These are phyloP conservation scores for Dolichopus griseipennis DNA, from an alignment of 2,888 invertebrate species.

Conservation along the genomic window DNA sequence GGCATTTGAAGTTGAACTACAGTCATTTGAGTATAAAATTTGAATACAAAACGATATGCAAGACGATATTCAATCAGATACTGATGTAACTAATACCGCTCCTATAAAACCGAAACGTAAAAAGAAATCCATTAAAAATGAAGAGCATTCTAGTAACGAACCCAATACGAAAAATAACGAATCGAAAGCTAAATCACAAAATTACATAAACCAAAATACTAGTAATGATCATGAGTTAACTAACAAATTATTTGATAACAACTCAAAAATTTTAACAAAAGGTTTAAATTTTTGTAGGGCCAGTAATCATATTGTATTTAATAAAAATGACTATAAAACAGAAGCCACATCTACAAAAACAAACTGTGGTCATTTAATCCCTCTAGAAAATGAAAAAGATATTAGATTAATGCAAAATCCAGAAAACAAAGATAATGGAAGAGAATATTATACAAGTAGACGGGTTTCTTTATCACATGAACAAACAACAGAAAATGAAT, in stretches of 20 bases:
- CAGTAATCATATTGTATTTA: neutral
- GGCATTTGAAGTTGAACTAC: neutral
- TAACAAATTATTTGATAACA: neutral
- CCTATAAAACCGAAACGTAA: neutral
- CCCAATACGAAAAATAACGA: neutral
- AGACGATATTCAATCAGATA: neutral
- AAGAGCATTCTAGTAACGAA: neutral
- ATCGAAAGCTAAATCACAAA: neutral
- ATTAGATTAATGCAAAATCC: neutral
- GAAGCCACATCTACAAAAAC: neutral
- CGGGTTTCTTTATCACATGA: no score
- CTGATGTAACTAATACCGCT: neutral
- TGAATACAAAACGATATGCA: neutral
- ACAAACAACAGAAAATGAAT: no score
- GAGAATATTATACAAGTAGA: neutral
- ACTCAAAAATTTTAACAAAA: neutral
- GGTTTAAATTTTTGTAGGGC: neutral
- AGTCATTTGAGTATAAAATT: neutral
- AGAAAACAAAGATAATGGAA: neutral
- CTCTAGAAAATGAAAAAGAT: neutral
- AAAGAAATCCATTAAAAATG: neutral
- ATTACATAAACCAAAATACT: neutral
- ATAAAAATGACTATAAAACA: neutral
- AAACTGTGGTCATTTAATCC: neutral
- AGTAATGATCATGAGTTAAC: neutral